Conservation (phyloP, 2,113 vertebrate genomes). For the rabbit (Oryctolagus cuniculus) region DNA sequence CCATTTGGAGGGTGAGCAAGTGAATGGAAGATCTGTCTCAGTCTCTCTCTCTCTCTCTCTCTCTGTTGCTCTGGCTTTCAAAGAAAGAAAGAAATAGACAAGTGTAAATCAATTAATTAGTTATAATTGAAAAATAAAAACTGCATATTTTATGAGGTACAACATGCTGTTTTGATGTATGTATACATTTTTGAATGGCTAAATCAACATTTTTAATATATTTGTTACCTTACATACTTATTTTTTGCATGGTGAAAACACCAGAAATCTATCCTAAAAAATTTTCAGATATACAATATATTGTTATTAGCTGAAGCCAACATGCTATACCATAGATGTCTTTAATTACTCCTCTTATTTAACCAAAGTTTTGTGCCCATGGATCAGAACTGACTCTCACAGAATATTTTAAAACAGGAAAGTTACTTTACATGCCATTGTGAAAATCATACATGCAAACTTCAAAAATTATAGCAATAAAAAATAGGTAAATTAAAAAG, state of each 20-base stretch:
- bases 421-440: background rate
- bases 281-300: background rate
- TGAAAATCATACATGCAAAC: constrained; percentile 10
- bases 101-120: too few relatives aligned
- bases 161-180: background rate
- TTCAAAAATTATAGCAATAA: constrained; percentile 25
- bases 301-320: background rate
- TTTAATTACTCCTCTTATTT: background rate
- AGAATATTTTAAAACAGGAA: constrained; percentile 34
- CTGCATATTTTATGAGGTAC: background rate
- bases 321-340: background rate
- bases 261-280: background rate
- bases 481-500: background rate
- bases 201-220: background rate
- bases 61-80: too few relatives aligned
- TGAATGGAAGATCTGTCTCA: too few relatives aligned
- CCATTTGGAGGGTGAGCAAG: too few relatives aligned
- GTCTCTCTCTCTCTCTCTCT: too few relatives aligned
- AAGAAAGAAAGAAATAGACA: too few relatives aligned
- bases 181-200: background rate
- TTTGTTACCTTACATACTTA: background rate
- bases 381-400: background rate
- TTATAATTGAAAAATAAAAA: background rate
- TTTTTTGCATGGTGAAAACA: background rate
- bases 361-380: background rate